Base-by-base conservation (phyloP, 2,888 invertebrate genomes). In the Nowickia ferox region DNA sequence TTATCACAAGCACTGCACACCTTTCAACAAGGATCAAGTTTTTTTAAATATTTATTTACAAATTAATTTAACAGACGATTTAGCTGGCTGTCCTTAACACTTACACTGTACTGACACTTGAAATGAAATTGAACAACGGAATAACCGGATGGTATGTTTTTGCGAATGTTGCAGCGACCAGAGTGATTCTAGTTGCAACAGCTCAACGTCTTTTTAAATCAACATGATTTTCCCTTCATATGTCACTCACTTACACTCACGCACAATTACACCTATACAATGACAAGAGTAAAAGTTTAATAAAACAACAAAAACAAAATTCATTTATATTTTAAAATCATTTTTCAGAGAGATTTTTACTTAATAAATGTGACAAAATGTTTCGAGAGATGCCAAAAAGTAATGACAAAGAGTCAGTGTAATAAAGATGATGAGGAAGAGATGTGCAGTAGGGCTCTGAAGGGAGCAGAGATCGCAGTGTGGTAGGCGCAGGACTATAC, bases 91-190 rank as follows among this genome's bases (percentile, higher is more conserved):
- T 53, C 63, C 17, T 40, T 5, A 69, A 85, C 76, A 87, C 87
- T 88, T 87, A 84, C 11, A 81, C 9, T 87, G 87, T 44, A 89
- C 89, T 71, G 92, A 87, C 86, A 87, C 87, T 87, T 81, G 80
- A 63, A 66, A 81, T 76, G 81, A 77, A 72, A 85, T 83, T 77
- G 71, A 87, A 80, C 74, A 78, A 84, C 86, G 86, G 86, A 81
- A 82, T 88, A 88, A 87, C 80, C 84, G 77, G 84, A 87, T 87
- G 86, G 86, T 79, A 91, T 91, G 89, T 90, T 90, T 90, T 88
- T 90, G 90, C 89, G 89, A 89, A 89, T 89, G 89, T 90, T 90
- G 90, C 91, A 91, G 91, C 91, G 90, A 92, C 91, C 90, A 91
- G 91, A 92, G 92, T 92, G 92, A 92, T 92, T 91, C 91, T 79